Conservation (phyloP, 2,888 invertebrate species). For the Griposia aprilina region DNA sequence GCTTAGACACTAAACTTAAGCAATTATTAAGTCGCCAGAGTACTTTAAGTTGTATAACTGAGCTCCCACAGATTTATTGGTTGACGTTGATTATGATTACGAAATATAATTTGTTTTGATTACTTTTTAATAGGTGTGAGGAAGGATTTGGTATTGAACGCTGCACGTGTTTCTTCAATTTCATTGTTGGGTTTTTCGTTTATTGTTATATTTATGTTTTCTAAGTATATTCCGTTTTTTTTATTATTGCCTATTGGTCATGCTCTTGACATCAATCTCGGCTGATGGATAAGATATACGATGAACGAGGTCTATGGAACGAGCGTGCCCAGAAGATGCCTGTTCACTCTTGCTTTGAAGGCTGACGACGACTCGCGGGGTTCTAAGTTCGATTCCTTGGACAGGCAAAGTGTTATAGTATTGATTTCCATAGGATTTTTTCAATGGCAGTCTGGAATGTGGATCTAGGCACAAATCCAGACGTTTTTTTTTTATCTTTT, state of each 20-base stretch:
- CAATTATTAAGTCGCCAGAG: conserved; percentile 69
- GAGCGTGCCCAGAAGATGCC: no score
- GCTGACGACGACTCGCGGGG: no score
- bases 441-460: no score
- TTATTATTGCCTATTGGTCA: not conserved
- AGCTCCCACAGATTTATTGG: conserved; percentile 61
- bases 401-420: no score
- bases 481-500: no score
- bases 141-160: conserved; percentile 16
- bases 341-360: no score
- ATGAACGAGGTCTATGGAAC: no score
- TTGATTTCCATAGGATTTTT: no score
- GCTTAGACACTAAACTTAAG: conserved; percentile 62
- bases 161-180: not conserved
- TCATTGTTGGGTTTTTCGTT: not conserved
- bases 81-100: conserved; percentile 49
- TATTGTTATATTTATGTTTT: not conserved
- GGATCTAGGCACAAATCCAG: no score
- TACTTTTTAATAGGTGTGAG: conserved; percentile 56
- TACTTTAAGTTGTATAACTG: conserved; percentile 63
- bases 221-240: not conserved
- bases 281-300: no score
- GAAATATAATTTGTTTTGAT: conserved; percentile 48
- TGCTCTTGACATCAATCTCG: no score
- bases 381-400: no score